Base-by-base conservation (phyloP, 1,140 invertebrate species). In the Zaprionus capensis region DNA sequence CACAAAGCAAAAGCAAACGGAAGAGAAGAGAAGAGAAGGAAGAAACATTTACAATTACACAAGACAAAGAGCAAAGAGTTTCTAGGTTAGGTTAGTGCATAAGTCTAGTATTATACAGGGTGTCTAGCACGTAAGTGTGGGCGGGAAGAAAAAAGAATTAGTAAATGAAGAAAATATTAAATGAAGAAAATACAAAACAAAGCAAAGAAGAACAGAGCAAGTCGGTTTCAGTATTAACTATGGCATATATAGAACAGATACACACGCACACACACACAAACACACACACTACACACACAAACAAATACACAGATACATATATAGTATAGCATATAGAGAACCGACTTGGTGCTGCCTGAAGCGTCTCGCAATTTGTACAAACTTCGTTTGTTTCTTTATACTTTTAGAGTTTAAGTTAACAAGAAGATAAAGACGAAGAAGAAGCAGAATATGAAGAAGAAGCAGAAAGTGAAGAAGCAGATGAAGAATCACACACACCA, bases 1-100 rank as follows among this genome's bases (percentile, higher is more conserved):
- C n/a, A 55, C 14, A 34, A 17, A 70, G 58, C 66, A 69, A 56
- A 17, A 17, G 17, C 11, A 26, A 26, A 20, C 4, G 5, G 20
- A 51, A 14, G 11, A 4, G 46, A 22, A 46, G 17, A 46, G 7
- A 0, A 46, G 17, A 9, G 11, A 28, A 0, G 28, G 28, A 17
- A 55, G 46, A 56, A 51, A 73, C 55, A 67, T 72, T 72, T 72
- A 70, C 71, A 74, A 69, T 70, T 70, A 70, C 38, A 75, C 72
- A 71, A 79, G 76, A 76, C 76, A 79, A 79, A 76, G 73, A 57
- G 61, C 57, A 59, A 78, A 61, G 41, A 69, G 58, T 75, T 74
- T 75, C 38, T 69, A 71, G 67, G 53, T 38, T 71, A 51, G 44
- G 36, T 56, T 63, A 73, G 64, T 66, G 31, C 31, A 41, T 67